Evolutionary conservation across 2,113 vertebrate genomes (phyloP), one percentile per base, ranked within the genome.

Genomic region (Engraulis encrasicolus): DNA sequence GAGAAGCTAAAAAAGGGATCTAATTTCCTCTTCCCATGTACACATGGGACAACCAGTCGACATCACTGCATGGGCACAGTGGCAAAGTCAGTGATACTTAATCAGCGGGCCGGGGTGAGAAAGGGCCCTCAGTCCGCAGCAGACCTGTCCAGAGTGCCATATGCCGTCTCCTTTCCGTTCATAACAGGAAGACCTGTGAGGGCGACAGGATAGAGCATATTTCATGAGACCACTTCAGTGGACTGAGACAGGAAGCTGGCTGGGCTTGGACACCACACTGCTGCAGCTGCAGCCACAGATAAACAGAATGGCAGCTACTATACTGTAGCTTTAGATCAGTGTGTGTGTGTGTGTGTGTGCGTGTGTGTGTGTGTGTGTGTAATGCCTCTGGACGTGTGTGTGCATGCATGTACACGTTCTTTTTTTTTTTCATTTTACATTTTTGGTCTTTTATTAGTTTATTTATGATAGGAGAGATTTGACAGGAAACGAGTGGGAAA

Each of bases 161-260:
- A 74, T 74, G 66, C n/a, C n/a, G n/a, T 34, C 15, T 36, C 66
- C 66, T 74, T 74, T 74, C 66, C 66, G 5, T 74, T 27, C 66
- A 34, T 17, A 74, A 74, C 66, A 74, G 66, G 66, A 74, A 34
- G 66, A 15, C 66, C 66, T 74, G 66, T 14, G 27, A 74, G 27
- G 66, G 31, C n/a, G 66, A 74, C 27, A 27, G n/a, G n/a, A n/a
- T n/a, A 74, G 23, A 7, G 11, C 11, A 74, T 15, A 14, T 74
- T 74, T 74, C 66, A 74, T 34, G 31, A 18, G 15, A 74, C 27
- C 31, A 12, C 1, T 5, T 74, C 31, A 4, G 27, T 12, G 31
- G 11, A 74, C 9, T 27, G 6, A 66, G 9, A 66, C 58, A 27
- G 58, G 58, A 66, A 66, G 66, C 31, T 15, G 66, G 34, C 58